Evolutionary conservation across 2,113 vertebrate species (phyloP), one percentile per base, ranked within the genome.

Genomic region (Corythoichthys haematopterus): DNA sequence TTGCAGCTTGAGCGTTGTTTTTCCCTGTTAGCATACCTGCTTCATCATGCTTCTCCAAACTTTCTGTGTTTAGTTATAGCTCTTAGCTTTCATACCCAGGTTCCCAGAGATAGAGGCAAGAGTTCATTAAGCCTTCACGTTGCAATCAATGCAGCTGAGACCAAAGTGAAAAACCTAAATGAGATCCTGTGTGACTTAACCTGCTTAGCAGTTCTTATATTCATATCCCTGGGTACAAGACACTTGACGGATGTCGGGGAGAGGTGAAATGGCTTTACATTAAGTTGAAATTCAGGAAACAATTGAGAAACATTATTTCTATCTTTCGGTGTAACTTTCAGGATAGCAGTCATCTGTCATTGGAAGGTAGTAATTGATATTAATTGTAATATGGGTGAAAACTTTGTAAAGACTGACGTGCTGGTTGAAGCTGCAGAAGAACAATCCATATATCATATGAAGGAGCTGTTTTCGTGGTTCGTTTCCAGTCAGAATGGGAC

Each of bases 111-210:
- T 80, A 62, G 72, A 79, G 71, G 77, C 70, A 48, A 70, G 72
- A 87, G 86, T 90, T 90, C 85, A 87, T 91, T 89, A 90, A 76
- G 82, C 81, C 75, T 79, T 82, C 79, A 80, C 80, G 76, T 59
- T 78, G 76, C 85, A 90, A 89, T 91, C 88, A 90, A 87, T 91
- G 85, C 80, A 75, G 77, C 68, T 50, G 76, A 84, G 77, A 84
- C 80, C 70, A 56, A 65, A 28, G 78, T 65, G 71, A 84, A 85
- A 28, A 85, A 79, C 83, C 76, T 84, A 90, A 90, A 91, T 89
- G 74, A 88, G 86, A 81, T 90, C 88, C 84, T 80, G 76, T 82
- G 88, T 88, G 85, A 85, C 78, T 85, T 82, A 67, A 80, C 81
- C 85, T 87, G 74, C 82, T 82, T 74, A 86, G 74, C 78, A 66